Evolutionary conservation across 2,797 vertebrate genomes (phyloP).

Genomic region (Leuciscus waleckii): DNA sequence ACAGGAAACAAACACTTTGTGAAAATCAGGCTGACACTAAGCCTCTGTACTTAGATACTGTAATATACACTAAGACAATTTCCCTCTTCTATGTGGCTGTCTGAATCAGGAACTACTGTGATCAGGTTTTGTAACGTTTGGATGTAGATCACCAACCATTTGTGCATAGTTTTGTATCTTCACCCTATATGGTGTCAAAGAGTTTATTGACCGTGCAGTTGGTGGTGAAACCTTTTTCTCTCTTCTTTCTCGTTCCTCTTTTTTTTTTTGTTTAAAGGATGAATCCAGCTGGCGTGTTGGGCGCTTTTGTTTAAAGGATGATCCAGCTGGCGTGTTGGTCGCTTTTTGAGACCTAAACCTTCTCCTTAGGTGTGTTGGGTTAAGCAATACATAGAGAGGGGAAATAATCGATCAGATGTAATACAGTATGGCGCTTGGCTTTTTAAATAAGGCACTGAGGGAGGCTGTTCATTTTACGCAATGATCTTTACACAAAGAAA

Average conservation of each 20-base stretch:
- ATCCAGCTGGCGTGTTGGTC: slow-evolving; percentile 8
- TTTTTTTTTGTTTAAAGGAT: background rate
- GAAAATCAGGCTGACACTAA: slow-evolving; percentile 14
- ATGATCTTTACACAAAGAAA: slow-evolving; percentile 30
- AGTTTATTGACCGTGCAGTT: slow-evolving; percentile 39
- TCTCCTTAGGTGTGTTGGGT: slow-evolving; percentile 8
- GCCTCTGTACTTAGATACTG: slow-evolving; percentile 44
- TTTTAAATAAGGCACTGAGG: slow-evolving; percentile 4
- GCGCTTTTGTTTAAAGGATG: slow-evolving; percentile 1
- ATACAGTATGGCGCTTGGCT: slow-evolving; percentile 8
- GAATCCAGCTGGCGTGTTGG: slow-evolving; percentile 6
- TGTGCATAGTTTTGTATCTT: slow-evolving; percentile 56
- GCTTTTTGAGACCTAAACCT: slow-evolving; percentile 3
- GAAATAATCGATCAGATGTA: slow-evolving; percentile 1
- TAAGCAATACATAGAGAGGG: slow-evolving; percentile 41
- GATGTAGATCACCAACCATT: slow-evolving; percentile 56
- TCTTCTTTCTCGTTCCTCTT: background rate
- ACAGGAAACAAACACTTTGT: slow-evolving; percentile 23
- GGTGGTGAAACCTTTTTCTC: slow-evolving; percentile 31
- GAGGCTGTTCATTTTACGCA: background rate
- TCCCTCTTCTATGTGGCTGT: slow-evolving; percentile 47
- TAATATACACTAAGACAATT: slow-evolving; percentile 53
- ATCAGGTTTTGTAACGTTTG: slow-evolving; percentile 58
- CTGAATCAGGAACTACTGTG: slow-evolving; percentile 56
- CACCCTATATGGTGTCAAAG: slow-evolving; percentile 29